phyloP scores from a whole-genome alignment of 2,113 vertebrate genomes.

The Oxyura jamaicensis region DNA sequence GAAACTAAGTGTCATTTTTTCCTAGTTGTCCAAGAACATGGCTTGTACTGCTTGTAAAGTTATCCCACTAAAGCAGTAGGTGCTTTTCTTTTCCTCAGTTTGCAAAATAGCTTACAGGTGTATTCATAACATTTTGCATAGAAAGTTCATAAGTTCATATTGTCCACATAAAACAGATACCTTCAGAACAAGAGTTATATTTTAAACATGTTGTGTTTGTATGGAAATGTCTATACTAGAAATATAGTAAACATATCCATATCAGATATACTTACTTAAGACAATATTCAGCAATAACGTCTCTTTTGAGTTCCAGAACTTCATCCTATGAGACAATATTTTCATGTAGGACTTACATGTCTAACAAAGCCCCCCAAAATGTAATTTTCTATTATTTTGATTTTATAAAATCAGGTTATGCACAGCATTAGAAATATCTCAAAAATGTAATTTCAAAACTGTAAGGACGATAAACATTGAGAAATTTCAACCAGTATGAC shows the following conservation, averaged over 20 bases:
- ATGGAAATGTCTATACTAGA: background rate
- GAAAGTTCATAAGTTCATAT: background rate
- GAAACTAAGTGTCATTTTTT: background rate
- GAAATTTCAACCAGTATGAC: background rate
- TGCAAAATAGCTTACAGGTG: background rate
- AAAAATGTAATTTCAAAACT: background rate
- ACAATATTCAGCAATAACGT: conserved; percentile 78
- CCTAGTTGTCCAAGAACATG: background rate
- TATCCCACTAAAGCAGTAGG: background rate
- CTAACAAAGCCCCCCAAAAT: background rate
- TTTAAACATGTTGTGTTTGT: background rate
- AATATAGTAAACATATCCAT: background rate
- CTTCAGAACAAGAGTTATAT: background rate
- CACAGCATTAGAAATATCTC: background rate
- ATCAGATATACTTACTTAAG: conserved; percentile 65
- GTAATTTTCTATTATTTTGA: background rate
- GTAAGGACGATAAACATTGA: background rate
- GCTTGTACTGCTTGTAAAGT: background rate
- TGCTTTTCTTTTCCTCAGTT: background rate
- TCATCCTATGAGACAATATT: conserved; percentile 69
- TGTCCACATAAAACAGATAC: background rate
- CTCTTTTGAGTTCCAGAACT: conserved; percentile 76
- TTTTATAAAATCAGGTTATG: background rate
- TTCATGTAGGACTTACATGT: background rate
- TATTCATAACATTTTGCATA: background rate